Percentiles rank a stretch among this genome's conserved stretches.
Conservation (phyloP, 2,113 vertebrate species). For the Trogon melanurus region DNA sequence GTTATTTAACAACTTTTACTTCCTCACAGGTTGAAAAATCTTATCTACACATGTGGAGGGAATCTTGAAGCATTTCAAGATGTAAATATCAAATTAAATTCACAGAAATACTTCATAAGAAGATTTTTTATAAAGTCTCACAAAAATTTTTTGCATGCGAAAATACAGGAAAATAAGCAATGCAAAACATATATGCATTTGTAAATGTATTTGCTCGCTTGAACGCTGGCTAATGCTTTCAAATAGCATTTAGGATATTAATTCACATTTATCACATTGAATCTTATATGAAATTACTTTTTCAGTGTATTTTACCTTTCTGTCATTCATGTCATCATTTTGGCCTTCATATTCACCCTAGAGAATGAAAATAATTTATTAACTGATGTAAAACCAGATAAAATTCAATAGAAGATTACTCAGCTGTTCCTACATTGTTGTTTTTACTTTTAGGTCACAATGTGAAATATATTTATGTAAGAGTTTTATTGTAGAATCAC, state of each 20-base stretch:
- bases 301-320: conserved; percentile 83
- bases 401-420: neutral
- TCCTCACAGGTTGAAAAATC: neutral
- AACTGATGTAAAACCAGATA: neutral
- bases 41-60: neutral
- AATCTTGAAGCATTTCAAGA: neutral
- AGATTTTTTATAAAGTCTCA: neutral
- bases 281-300: neutral
- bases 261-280: neutral
- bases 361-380: neutral
- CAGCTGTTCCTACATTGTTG: neutral
- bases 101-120: neutral
- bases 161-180: neutral
- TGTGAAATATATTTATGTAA: neutral
- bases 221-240: neutral
- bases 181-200: neutral
- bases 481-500: neutral
- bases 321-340: conserved; percentile 87
- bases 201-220: neutral
- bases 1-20: neutral
- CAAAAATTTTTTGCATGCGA: neutral
- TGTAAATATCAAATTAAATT: neutral
- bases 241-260: neutral
- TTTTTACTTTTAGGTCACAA: neutral
- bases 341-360: conserved; percentile 89